These are phyloP conservation scores for Acronicta leporina DNA, from an alignment of 2,888 invertebrate species.

Conservation along the genomic window DNA sequence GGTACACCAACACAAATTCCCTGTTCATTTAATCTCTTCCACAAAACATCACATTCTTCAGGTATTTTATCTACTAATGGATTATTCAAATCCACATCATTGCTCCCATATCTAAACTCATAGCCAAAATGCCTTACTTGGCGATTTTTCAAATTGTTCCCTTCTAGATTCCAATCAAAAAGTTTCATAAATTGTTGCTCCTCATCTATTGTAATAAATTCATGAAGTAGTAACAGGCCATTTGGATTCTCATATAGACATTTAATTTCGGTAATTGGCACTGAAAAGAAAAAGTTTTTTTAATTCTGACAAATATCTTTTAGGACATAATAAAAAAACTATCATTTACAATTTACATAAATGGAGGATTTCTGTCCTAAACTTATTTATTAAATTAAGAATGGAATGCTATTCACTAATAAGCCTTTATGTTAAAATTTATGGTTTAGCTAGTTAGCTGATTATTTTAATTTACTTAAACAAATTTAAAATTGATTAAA, in stretches of 20 bases:
- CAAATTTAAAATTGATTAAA: too few relatives aligned
- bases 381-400: too few relatives aligned
- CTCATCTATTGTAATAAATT: constrained; percentile 92
- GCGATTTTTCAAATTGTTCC: constrained; percentile 92
- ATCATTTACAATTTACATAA: too few relatives aligned
- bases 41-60: constrained; percentile 90
- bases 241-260: constrained; percentile 86
- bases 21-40: constrained; percentile 86
- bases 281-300: constrained; percentile 64
- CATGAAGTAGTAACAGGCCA: constrained; percentile 91
- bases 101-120: constrained; percentile 96
- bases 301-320: neutral
- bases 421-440: too few relatives aligned
- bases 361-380: too few relatives aligned
- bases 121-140: constrained; percentile 97
- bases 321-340: too few relatives aligned
- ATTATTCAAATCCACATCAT: constrained; percentile 93
- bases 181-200: constrained; percentile 90
- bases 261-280: constrained; percentile 75
- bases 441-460: too few relatives aligned
- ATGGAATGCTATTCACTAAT: too few relatives aligned
- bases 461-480: too few relatives aligned
- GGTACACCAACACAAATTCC: constrained; percentile 85
- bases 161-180: constrained; percentile 85
- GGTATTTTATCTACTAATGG: constrained; percentile 93